These are phyloP conservation scores for Sphyrna mokarran DNA, from an alignment of 2,113 vertebrate species.

Conservation along the genomic window DNA sequence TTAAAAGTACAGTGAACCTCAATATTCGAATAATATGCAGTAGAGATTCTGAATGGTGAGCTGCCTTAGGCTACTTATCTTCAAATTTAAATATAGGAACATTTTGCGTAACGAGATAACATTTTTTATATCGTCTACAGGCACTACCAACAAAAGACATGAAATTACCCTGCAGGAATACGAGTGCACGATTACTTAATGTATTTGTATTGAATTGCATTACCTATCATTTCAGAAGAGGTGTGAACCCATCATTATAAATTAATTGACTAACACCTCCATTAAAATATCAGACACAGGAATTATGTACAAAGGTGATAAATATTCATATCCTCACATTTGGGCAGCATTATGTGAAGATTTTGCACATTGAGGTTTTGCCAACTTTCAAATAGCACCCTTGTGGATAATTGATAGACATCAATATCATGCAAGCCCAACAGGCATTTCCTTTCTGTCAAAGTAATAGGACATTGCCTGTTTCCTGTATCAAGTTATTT, in stretches of 20 bases:
- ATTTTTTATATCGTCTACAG: not conserved
- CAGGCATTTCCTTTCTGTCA: not conserved
- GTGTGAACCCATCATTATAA: not conserved
- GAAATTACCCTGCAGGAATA: not conserved
- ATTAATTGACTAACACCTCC: not conserved
- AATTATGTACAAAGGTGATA: not conserved
- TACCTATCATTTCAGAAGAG: not conserved
- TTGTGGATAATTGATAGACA: not conserved
- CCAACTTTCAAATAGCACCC: not conserved
- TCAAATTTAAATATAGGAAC: not conserved
- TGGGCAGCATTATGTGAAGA: not conserved
- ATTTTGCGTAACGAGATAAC: not conserved
- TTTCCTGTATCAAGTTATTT: not conserved
- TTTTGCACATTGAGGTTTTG: not conserved
- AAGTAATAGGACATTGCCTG: not conserved
- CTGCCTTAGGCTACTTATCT: not conserved
- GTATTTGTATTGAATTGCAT: not conserved
- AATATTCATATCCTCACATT: not conserved
- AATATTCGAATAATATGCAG: not conserved
- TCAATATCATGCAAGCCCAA: not conserved
- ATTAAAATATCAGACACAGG: not conserved
- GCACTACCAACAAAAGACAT: not conserved
- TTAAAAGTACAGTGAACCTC: not conserved
- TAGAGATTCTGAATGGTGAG: not conserved
- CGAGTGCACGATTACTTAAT: not conserved